Percentiles rank a stretch among this genome's conserved stretches.
These are phyloP conservation scores for Drosophila gaucha DNA, from an alignment of 2,888 invertebrate species.

Conservation along the genomic window DNA sequence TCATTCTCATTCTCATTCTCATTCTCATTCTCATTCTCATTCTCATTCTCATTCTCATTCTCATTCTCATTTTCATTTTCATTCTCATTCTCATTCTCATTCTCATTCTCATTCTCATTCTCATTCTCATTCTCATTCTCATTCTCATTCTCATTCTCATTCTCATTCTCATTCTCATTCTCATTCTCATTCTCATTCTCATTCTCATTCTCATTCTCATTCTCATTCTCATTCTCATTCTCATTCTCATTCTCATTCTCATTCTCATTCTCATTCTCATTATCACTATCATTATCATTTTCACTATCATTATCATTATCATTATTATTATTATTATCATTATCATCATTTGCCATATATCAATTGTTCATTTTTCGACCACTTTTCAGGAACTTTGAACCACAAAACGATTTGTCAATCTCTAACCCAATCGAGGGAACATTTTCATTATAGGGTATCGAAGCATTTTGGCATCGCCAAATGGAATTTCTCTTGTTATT, in stretches of 20 bases:
- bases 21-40: background rate
- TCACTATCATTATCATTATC: background rate
- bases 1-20: background rate
- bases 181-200: background rate
- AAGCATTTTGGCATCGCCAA: background rate
- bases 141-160: no score
- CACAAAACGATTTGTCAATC: slow-evolving; percentile 1
- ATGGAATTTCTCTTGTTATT: slow-evolving; percentile 1
- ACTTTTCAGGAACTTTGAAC: background rate
- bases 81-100: background rate
- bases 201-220: background rate
- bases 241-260: background rate
- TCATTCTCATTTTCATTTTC: background rate
- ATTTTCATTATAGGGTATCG: slow-evolving; percentile 35
- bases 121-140: background rate
- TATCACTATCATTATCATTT: background rate
- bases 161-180: background rate
- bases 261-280: no score
- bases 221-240: no score
- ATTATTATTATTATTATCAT: background rate
- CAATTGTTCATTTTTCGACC: background rate
- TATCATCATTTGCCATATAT: background rate
- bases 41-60: no score
- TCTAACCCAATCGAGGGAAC: background rate
- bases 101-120: no score